These are phyloP conservation scores for Gambusia affinis DNA, from an alignment of 2,113 vertebrate genomes.

Conservation along the genomic window DNA sequence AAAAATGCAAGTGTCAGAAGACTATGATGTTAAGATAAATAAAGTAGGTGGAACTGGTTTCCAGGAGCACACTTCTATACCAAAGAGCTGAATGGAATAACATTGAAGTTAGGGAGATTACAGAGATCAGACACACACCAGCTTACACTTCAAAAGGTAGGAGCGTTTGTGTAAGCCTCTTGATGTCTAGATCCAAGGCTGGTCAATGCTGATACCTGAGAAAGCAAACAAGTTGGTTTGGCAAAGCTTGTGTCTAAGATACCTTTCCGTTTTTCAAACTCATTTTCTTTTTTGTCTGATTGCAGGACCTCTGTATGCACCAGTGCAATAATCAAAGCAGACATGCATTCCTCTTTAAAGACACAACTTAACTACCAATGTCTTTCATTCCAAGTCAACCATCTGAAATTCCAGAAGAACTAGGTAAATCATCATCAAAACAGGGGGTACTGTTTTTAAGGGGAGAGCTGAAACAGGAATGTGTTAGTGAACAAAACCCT, in stretches of 20 bases:
- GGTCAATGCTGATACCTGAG: constrained; percentile 36
- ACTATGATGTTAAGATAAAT: constrained; percentile 2
- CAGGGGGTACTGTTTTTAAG: background rate
- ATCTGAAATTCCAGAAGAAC: constrained; percentile 43
- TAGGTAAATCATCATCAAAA: constrained; percentile 55
- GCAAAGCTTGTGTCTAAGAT: constrained; percentile 35
- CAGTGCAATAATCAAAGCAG: constrained; percentile 38
- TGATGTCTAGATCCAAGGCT: constrained; percentile 55
- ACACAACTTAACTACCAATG: constrained; percentile 38
- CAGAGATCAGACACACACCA: constrained; percentile 50
- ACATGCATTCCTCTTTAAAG: constrained; percentile 37
- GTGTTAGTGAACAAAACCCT: constrained; percentile 52
- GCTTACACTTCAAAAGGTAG: constrained; percentile 48
- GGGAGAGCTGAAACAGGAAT: constrained; percentile 20
- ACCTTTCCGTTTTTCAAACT: background rate
- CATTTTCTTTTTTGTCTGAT: constrained; percentile 21
- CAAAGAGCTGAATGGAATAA: constrained; percentile 29
- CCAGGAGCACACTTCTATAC: constrained; percentile 33
- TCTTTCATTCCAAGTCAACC: constrained; percentile 31
- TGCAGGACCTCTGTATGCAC: background rate
- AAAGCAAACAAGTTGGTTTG: constrained; percentile 35
- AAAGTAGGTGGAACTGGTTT: background rate
- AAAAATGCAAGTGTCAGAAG: background rate
- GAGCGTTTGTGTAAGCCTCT: constrained; percentile 57
- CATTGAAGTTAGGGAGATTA: constrained; percentile 29